Evolutionary conservation across 2,113 vertebrate genomes (phyloP).

Genomic region (Pollachius pollachius): DNA sequence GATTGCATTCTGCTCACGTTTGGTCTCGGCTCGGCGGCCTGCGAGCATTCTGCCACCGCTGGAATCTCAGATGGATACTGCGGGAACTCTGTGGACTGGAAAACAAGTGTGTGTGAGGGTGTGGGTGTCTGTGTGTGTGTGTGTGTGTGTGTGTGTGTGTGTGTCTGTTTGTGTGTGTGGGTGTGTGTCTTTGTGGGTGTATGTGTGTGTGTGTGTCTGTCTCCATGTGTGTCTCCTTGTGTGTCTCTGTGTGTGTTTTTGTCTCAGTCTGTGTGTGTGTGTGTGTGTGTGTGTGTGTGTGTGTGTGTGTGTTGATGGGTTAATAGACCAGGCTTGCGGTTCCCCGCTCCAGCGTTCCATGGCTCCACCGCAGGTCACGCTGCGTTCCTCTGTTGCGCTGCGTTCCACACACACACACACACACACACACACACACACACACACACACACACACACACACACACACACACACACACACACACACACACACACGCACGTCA

Average conservation of each 20-base stretch:
- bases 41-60: too few species aligned
- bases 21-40: too few species aligned
- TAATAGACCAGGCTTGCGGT: background rate
- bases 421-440: background rate
- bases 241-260: background rate
- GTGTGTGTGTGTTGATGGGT: background rate
- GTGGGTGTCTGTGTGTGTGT: conserved; percentile 13
- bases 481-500: too few species aligned
- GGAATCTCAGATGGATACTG: too few species aligned
- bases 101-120: background rate
- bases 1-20: too few species aligned
- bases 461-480: too few species aligned
- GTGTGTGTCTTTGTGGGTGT: conserved; percentile 11
- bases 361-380: too few species aligned
- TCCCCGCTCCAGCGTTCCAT: too few species aligned
- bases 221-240: background rate
- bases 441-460: too few species aligned
- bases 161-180: background rate
- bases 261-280: background rate
- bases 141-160: conserved; percentile 3
- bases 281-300: conserved; percentile 1
- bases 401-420: too few species aligned
- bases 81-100: too few species aligned
- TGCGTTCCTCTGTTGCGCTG: too few species aligned
- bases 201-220: background rate